A percentile compares a stretch with the other conserved stretches of the same genome.
Conservation (phyloP, 2,888 invertebrate species). For the Orchesellides sinensis region DNA sequence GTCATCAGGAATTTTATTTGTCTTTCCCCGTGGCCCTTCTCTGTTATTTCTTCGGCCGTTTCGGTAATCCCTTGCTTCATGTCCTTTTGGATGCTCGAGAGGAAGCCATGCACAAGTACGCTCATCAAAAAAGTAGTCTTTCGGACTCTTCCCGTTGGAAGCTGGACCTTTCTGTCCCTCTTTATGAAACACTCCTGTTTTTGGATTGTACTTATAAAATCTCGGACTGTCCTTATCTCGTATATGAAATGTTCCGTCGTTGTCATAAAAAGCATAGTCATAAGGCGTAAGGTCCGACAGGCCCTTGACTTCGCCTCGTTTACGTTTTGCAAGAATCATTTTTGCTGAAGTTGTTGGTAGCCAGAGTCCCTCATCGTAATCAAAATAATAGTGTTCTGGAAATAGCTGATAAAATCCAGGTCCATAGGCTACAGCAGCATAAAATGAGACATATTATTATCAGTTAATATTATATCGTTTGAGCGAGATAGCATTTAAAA, state of each 20-base stretch:
- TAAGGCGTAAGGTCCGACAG: conserved; percentile 48
- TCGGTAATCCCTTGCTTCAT: conserved; percentile 25
- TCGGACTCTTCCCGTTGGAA: conserved; percentile 5
- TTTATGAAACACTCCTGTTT: conserved; percentile 46
- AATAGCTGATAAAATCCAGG: conserved; percentile 33
- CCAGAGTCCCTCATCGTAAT: conserved; percentile 53
- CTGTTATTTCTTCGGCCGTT: conserved; percentile 36
- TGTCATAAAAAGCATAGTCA: conserved; percentile 48
- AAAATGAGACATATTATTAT: neutral
- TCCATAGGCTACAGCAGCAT: conserved; percentile 22
- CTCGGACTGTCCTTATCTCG: conserved; percentile 30
- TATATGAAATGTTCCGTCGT: conserved; percentile 34
- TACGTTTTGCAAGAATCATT: conserved; percentile 12
- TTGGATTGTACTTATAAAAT: conserved; percentile 29
- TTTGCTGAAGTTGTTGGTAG: conserved; percentile 29
- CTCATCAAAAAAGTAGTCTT: conserved; percentile 63
- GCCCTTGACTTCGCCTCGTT: conserved; percentile 26
- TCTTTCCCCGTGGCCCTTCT: conserved; percentile 38
- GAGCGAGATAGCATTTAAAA: too few species aligned
- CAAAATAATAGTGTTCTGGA: conserved; percentile 57
- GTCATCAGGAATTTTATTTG: conserved; percentile 54
- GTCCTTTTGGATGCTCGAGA: conserved; percentile 25
- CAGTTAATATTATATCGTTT: too few species aligned
- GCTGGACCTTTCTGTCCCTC: conserved; percentile 20
- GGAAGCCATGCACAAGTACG: conserved; percentile 32